Percentiles rank a stretch among this genome's conserved stretches.
phyloP scores from a whole-genome alignment of 2,113 vertebrate species.

The Pionites leucogaster region DNA sequence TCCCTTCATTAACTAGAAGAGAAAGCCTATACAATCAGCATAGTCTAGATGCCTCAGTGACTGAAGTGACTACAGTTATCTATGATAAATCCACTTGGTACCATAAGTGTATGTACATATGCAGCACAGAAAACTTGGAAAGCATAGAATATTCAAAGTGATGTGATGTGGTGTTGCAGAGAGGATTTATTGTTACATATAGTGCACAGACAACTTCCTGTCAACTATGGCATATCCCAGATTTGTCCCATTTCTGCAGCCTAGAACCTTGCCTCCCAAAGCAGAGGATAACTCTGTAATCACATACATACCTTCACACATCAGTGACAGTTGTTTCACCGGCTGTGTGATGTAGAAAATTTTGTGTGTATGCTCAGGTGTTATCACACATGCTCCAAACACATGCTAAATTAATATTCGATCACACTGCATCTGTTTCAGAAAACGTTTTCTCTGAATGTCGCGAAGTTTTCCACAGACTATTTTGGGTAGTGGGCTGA shows the following conservation, averaged over 20 bases:
- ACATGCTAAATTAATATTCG: background rate
- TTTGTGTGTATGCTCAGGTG: background rate
- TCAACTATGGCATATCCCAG: background rate
- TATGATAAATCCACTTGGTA: background rate
- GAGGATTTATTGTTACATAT: background rate
- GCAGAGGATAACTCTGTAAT: background rate
- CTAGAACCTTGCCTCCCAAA: background rate
- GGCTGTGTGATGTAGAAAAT: background rate
- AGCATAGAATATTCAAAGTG: background rate
- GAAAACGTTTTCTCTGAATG: background rate
- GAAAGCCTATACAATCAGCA: background rate
- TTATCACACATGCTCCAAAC: background rate
- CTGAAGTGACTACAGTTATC: background rate
- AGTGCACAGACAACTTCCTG: background rate
- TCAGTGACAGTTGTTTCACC: background rate
- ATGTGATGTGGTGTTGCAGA: background rate
- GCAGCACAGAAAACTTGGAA: background rate
- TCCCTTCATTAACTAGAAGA: background rate
- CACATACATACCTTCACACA: fast-evolving
- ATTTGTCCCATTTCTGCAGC: background rate
- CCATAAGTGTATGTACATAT: background rate
- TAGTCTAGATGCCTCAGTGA: background rate
- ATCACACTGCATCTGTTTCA: background rate
- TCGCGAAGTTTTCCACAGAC: background rate
- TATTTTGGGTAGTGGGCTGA: background rate